Conservation (phyloP, 2,888 invertebrate species). For the Spodoptera littoralis region DNA sequence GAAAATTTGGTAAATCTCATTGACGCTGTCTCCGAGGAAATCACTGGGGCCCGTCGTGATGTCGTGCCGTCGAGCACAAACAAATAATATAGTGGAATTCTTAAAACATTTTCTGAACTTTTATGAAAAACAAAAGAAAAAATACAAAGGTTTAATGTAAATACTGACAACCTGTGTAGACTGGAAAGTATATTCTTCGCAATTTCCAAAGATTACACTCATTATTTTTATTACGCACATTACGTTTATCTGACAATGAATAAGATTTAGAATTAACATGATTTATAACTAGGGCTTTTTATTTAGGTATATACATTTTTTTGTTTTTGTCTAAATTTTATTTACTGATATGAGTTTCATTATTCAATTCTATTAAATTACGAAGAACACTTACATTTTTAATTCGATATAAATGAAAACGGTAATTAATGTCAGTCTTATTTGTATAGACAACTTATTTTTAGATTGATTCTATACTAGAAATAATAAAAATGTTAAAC, state of each 20-base stretch:
- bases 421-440: no score
- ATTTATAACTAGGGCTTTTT: conserved; percentile 12
- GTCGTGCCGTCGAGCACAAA: conserved; percentile 50
- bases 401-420: no score
- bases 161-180: conserved; percentile 14
- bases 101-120: conserved; percentile 47
- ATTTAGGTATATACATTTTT: conserved; percentile 4
- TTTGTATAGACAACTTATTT: no score
- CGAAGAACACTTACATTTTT: no score
- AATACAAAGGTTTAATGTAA: conserved; percentile 26
- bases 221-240: conserved; percentile 38
- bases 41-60: conserved; percentile 59
- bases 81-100: conserved; percentile 56
- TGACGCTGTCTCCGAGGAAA: conserved; percentile 62
- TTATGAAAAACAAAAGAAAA: conserved; percentile 32
- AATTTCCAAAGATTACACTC: conserved; percentile 35
- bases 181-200: conserved; percentile 11
- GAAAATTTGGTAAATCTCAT: conserved; percentile 66
- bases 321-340: not conserved
- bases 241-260: conserved; percentile 42
- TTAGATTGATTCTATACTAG: no score
- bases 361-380: no score
- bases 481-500: no score
- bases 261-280: conserved; percentile 26
- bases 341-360: not conserved